A percentile compares a stretch with the other conserved stretches of the same genome.
These are phyloP conservation scores for Terrapene triunguis DNA, from an alignment of 2,113 vertebrate species.

Conservation along the genomic window DNA sequence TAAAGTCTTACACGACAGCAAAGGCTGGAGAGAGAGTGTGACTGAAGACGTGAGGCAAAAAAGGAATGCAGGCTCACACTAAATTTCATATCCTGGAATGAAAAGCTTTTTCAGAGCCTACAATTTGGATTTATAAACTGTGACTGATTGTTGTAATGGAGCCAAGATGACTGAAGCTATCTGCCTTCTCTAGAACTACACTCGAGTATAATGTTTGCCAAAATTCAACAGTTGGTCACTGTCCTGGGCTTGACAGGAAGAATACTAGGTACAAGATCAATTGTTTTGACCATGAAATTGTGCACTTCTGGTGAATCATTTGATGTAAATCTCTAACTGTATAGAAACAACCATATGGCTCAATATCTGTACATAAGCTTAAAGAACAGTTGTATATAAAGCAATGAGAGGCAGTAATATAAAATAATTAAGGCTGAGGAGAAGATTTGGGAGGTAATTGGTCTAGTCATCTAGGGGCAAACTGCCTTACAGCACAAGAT, in stretches of 20 bases:
- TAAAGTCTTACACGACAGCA: neutral
- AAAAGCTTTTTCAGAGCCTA: slow-evolving; percentile 20
- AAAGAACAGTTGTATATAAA: neutral
- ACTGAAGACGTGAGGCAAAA: neutral
- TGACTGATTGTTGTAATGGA: neutral
- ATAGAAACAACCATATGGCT: neutral
- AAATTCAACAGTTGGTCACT: slow-evolving; percentile 32
- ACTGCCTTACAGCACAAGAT: neutral
- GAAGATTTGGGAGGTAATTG: neutral
- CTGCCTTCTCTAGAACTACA: slow-evolving; percentile 57
- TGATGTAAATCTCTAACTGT: slow-evolving; percentile 4
- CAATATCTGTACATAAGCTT: neutral
- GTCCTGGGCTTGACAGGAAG: neutral
- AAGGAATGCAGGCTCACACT: neutral
- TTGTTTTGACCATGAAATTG: neutral
- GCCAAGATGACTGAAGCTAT: slow-evolving; percentile 40
- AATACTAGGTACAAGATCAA: neutral
- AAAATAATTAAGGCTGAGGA: neutral
- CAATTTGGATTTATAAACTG: neutral
- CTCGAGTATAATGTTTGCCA: slow-evolving; percentile 40
- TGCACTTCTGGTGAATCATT: rapidly evolving
- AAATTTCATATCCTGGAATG: neutral
- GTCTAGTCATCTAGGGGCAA: neutral
- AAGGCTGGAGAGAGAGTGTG: too few species aligned
- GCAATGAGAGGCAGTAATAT: neutral